Evolutionary conservation across 2,888 invertebrate species (phyloP), one percentile per base, ranked within the genome.

Genomic region (Xestoiulus laeticollis): DNA sequence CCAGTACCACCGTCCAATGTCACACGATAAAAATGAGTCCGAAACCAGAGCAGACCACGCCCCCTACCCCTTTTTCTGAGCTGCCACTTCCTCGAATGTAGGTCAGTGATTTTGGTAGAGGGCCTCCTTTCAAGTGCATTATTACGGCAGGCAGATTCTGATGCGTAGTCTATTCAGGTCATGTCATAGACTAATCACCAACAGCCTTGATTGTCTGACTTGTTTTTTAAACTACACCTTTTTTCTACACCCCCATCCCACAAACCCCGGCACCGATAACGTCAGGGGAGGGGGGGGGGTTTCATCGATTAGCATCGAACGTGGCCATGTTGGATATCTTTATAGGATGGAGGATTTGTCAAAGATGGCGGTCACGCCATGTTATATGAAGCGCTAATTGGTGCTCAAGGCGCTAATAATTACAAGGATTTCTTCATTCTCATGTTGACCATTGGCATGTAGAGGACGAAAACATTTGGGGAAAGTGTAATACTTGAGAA

Each of bases 181-280:
- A 84, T 84, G 84, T 84, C 84, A 84, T 33, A 84, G 84, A 32
- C 84, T 84, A 84, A 84, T 84, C 84, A 33, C 38, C 5, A 84
- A 33, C 84, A 84, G 43, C 84, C 84, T 84, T 84, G 84, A 84
- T 84, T 84, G 84, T 84, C 84, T 84, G 84, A 33, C 84, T 84
- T 84, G 33, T 84, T 84, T 84, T 84, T 84, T 30, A 84, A 38
- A 68, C 68, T 68, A 68, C 68, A 68, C 68, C 68, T 68, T 68
- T 68, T 68, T 68, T 59, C 19, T 6, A n/a, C 68, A 68, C 6
- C 19, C 68, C 48, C 19, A 22, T 1, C 68, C 38, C 38, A 38
- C 38, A 38, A 38, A 38, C 68, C 68, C 68, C 22, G 68, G 26
- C 68, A 68, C 68, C 5, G 68, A 68, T 68, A 68, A 26, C 22